Conservation (phyloP, 2,113 vertebrate species). For the Odobenus rosmarus region DNA sequence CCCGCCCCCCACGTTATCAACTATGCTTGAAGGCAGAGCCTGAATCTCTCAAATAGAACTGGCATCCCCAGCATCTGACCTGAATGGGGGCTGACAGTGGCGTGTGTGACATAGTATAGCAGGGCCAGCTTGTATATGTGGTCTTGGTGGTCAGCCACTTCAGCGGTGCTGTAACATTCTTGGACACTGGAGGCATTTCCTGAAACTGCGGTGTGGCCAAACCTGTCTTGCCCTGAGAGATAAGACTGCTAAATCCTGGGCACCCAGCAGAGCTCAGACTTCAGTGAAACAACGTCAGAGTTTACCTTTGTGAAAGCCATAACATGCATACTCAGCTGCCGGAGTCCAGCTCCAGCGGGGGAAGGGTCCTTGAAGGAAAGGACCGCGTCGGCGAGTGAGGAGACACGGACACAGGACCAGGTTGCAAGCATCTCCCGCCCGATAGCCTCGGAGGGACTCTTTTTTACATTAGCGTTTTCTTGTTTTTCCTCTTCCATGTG, state of each 20-base stretch:
- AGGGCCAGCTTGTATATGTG: neutral
- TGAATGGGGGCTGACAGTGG: neutral
- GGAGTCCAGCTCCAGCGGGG: no score
- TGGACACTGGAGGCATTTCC: neutral
- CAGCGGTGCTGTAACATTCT: neutral
- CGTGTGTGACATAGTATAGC: neutral
- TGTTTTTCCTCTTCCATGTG: no score
- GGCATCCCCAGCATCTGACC: neutral
- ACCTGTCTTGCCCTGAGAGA: neutral
- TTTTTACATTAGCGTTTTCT: no score
- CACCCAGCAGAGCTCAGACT: neutral
- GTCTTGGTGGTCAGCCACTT: neutral
- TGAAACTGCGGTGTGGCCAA: neutral
- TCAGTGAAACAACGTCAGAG: neutral
- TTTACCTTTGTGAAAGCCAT: neutral
- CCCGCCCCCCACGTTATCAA: neutral
- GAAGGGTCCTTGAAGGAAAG: no score
- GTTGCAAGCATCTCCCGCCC: no score
- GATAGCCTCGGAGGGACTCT: no score
- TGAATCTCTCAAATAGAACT: neutral
- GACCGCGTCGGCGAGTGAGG: no score
- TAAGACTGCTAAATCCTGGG: neutral
- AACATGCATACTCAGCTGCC: rapidly evolving
- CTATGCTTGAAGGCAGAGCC: neutral
- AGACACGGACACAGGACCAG: no score